phyloP scores from a whole-genome alignment of 1,140 invertebrate species.

The Polypedilum pembai region DNA sequence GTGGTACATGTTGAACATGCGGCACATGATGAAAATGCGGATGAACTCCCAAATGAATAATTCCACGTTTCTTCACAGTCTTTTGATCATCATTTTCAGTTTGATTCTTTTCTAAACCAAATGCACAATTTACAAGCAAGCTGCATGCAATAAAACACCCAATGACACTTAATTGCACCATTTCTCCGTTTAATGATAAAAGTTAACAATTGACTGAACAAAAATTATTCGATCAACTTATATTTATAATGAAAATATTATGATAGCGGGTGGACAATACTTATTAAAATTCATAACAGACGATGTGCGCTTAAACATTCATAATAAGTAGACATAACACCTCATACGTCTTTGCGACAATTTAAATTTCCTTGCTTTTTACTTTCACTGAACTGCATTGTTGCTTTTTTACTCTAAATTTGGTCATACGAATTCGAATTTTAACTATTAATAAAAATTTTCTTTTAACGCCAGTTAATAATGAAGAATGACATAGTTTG shows the following conservation, averaged over 20 bases:
- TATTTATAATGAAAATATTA: conserved; percentile 14
- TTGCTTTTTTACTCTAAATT: too few relatives aligned
- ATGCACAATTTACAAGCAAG: background rate
- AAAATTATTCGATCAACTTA: background rate
- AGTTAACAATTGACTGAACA: background rate
- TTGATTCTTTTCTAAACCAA: background rate
- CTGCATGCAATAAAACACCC: background rate
- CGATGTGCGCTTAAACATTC: background rate
- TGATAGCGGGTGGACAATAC: background rate
- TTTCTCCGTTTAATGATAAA: background rate
- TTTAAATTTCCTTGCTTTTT: background rate
- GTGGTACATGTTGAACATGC: background rate
- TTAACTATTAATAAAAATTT: too few relatives aligned
- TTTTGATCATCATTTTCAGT: conserved; percentile 1
- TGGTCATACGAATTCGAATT: too few relatives aligned
- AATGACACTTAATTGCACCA: background rate
- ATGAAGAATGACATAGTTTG: too few relatives aligned
- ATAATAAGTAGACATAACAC: background rate
- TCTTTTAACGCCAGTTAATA: too few relatives aligned
- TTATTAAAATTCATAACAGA: background rate
- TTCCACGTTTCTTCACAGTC: background rate
- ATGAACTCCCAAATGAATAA: conserved; percentile 8
- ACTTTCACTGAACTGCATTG: too few relatives aligned
- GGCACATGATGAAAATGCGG: background rate
- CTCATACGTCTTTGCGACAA: background rate